Conservation (phyloP, 2,113 vertebrate genomes). For the Mola mola region DNA sequence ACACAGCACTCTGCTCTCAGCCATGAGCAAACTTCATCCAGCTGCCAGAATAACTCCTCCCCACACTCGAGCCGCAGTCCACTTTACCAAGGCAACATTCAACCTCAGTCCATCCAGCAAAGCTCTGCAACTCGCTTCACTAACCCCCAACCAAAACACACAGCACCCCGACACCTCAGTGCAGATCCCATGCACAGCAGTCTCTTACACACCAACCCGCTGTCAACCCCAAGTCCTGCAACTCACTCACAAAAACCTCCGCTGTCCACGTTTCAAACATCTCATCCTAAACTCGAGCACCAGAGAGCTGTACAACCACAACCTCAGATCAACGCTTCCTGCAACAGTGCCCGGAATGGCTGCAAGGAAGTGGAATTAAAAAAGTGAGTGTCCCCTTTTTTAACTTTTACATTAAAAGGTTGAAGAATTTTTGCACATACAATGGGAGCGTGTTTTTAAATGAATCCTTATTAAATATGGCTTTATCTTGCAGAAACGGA, state of each 20-base stretch:
- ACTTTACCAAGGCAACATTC: constrained; percentile 39
- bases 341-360: constrained; percentile 14
- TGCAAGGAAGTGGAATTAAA: constrained; percentile 54
- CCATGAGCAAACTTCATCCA: constrained; percentile 24
- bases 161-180: constrained; percentile 29
- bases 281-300: constrained; percentile 31
- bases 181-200: constrained; percentile 31
- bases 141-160: constrained; percentile 21
- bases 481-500: constrained; percentile 84
- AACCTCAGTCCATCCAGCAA: constrained; percentile 45
- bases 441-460: background rate
- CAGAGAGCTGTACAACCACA: constrained; percentile 39
- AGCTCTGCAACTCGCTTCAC: constrained; percentile 21
- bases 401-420: background rate
- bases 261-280: constrained; percentile 28
- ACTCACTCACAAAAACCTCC: constrained; percentile 29
- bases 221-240: constrained; percentile 31
- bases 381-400: constrained; percentile 68
- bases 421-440: background rate
- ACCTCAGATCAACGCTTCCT: constrained; percentile 40
- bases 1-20: constrained; percentile 31
- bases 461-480: background rate
- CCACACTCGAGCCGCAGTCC: constrained; percentile 20
- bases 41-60: constrained; percentile 27
- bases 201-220: constrained; percentile 14